Base-by-base conservation (phyloP, 37 sponge, comb jelly and placozoan genomes). In the Halichondria panicea region DNA sequence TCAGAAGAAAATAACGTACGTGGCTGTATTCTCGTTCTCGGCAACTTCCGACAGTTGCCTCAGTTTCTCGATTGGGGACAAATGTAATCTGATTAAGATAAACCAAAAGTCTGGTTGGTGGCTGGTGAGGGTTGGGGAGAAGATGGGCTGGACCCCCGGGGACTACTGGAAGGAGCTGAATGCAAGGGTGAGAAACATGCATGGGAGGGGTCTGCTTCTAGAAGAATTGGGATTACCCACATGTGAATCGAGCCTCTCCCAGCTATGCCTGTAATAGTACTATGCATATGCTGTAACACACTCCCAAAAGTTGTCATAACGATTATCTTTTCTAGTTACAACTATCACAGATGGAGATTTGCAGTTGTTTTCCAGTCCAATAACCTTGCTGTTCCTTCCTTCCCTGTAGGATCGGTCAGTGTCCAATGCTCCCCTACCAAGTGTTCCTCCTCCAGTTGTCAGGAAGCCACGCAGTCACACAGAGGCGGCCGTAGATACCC, bases 91-190 rank as follows among this genome's bases (percentile, higher is more conserved):
- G 24, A 34, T 70, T 37, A 66, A 57, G 45, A 31, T 43, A 48
- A 71, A 68, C 45, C 40, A 70, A 18, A 9, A 12, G 7, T 75
- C 70, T 42, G 70, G 70, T 3, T 89, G 85, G 81, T 89, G 90
- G 90, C 46, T 73, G 48, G 85, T 89, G 55, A 79, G 69, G 53
- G 75, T 84, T 69, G 81, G 76, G 0, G 81, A 81, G 27, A 79
- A 50, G 44, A 81, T 80, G 22, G 84, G 84, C 12, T 84, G 81
- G 81, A 68, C 75, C 8, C 84, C 84, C 1, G 81, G 74, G 22
- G 81, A 69, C 8, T 83, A 71, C 64, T 83, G 85, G 85, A 19
- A 79, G 35, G 90, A 73, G 35, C n/a, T n/a, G n/a, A 70, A 79
- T 15, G 7, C 32, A 0, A 57, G 53, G 50, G 88, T 88, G 32